Evolutionary conservation across 2,113 vertebrate species (phyloP), one percentile per base, ranked within the genome.

Genomic region (Bombycilla garrulus): DNA sequence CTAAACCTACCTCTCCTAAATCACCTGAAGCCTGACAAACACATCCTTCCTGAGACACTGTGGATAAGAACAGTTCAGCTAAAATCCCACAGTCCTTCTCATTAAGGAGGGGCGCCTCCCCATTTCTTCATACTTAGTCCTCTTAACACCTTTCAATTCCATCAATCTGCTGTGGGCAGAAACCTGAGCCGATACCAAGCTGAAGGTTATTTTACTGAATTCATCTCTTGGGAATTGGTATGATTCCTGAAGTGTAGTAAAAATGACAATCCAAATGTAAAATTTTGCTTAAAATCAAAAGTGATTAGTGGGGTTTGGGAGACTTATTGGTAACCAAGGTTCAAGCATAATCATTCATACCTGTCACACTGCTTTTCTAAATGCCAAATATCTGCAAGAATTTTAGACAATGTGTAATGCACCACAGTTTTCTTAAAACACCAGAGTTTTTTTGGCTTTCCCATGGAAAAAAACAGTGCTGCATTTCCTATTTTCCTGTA

Each of bases 1-100:
- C 58, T 56, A 86, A 72, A 21, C 24, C 64, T 69, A 26, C 5
- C 9, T 90, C 36, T 88, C 82, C 45, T 89, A 93, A 88, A 93
- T 90, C 85, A 94, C 72, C 76, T 66, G 76, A 77, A 86, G 54
- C 47, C 76, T 88, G 50, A 90, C 66, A 95, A 77, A 66, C 31
- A 62, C 54, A 77, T 93, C 56, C 35, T 93, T 66, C 42, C 69
- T 8, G 31, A 71, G 64, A 74, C 12, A 15, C 21, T 24, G 45
- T 44, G 72, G 76, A 42, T 83, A 58, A 66, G 16, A 90, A 48
- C 2, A 61, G 23, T 66, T 77, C 64, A 62, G 56, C 60, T 58
- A 54, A 86, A 95, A 81, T 47, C 44, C 47, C 67, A 26, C 42
- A 54, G 28, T 56, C 33, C 28, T 67, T 42, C 67, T 62, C 69